Evolutionary conservation across 2,888 invertebrate species (phyloP).

Genomic region (Acronicta aceris): DNA sequence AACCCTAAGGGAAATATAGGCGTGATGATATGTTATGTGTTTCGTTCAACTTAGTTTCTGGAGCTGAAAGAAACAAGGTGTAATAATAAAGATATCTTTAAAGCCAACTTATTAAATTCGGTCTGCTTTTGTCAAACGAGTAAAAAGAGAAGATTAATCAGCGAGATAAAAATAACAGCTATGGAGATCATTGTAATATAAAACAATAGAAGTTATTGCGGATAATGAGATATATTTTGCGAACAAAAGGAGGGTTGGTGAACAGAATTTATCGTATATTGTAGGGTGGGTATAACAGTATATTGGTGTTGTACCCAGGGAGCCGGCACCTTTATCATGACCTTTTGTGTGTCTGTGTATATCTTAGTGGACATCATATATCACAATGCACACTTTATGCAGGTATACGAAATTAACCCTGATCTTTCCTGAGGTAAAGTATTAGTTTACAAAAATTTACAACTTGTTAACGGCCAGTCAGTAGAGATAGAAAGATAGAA

Average conservation of each 20-base stretch:
- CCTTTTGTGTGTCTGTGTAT: conserved; percentile 22
- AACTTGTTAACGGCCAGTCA: too few species aligned
- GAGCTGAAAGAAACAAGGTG: background rate
- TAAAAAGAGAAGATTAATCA: conserved; percentile 37
- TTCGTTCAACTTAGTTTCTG: background rate
- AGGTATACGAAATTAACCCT: conserved; percentile 14
- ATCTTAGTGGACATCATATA: conserved; percentile 20
- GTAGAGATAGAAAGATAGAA: too few species aligned
- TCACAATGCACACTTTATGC: conserved; percentile 14
- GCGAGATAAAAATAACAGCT: conserved; percentile 35
- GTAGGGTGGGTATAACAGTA: conserved; percentile 1
- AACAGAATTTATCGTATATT: conserved; percentile 24
- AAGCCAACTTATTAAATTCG: conserved; percentile 15
- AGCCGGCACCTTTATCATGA: conserved; percentile 11
- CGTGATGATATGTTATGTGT: too few species aligned
- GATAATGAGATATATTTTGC: conserved; percentile 53
- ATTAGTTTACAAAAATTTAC: background rate
- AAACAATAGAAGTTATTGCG: conserved; percentile 56
- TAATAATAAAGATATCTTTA: conserved; percentile 16
- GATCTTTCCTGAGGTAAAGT: conserved; percentile 1
- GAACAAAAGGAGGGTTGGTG: conserved; percentile 45
- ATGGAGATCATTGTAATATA: conserved; percentile 45
- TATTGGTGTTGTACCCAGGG: conserved; percentile 15
- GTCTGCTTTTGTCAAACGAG: conserved; percentile 9
- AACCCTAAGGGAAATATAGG: too few species aligned